Evolutionary conservation across 2,888 invertebrate genomes (phyloP), one percentile per base, ranked within the genome.

Genomic region (Trachelus tabidus): DNA sequence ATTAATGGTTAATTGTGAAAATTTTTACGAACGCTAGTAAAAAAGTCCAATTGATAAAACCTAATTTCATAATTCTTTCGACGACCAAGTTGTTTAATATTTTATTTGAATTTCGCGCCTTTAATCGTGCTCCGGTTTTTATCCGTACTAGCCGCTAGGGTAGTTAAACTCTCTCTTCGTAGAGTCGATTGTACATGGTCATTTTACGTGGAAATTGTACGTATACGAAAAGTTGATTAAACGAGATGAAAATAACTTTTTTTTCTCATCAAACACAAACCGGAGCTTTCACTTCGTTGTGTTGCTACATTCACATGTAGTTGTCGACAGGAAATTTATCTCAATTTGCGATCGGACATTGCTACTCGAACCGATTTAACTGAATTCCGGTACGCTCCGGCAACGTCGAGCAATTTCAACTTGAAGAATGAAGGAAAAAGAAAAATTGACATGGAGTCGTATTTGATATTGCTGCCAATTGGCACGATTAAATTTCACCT

Each of bases 21-120:
- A 78, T 75, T 80, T 78, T 75, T 73, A 33, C 33, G 30, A 30
- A 74, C 11, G 69, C 75, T 74, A 68, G 31, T 69, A 40, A 68
- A 71, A 76, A 76, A 76, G 75, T 80, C 73, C 73, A 76, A 78
- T 76, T 80, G 73, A 76, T 78, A 80, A 77, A 9, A 56, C 23
- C 56, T 23, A 56, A 56, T 9, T 23, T 56, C 56, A 56, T 56
- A 56, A 56, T 2, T 23, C 23, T 56, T 23, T 56, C 23, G 2
- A 56, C 68, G 76, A 75, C 73, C n/a, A 77, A 76, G 73, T 34
- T 35, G 35, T 15, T 40, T 33, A 12, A 34, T 76, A 37, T 34
- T 37, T 75, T 30, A 40, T 68, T 74, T 73, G 31, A 35, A 37
- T 73, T 30, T n/a, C 35, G 56, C 68, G 34, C 40, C 30, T 23